A percentile compares a stretch with the other conserved stretches of the same genome.
Evolutionary conservation across 2,113 vertebrate genomes (phyloP).

Genomic region (Thryonomys swinderianus): DNA sequence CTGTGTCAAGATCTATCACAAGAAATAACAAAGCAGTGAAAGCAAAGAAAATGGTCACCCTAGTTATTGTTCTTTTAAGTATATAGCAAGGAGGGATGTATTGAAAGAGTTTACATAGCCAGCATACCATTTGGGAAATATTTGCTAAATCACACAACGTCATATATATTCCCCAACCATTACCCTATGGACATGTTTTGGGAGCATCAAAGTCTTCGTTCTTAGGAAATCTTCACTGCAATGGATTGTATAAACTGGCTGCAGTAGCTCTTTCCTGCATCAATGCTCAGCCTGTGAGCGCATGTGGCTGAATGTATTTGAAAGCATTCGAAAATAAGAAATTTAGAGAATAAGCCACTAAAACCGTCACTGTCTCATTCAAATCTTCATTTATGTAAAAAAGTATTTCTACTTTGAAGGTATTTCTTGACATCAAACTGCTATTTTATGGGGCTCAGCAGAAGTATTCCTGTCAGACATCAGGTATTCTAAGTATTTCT

Average conservation of each 20-base stretch:
- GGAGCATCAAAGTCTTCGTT: not conserved
- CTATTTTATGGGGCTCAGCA: not conserved
- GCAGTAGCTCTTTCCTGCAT: not conserved
- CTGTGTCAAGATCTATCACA: not conserved
- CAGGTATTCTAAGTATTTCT: not conserved
- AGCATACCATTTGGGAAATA: not conserved
- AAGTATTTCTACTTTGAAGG: not conserved
- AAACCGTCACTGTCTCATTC: not conserved
- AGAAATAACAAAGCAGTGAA: not conserved
- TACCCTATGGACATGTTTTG: not conserved
- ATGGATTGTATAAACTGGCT: not conserved
- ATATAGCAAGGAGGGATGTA: not conserved
- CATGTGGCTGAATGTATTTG: not conserved
- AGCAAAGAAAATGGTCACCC: not conserved
- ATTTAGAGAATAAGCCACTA: not conserved
- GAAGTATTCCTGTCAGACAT: not conserved
- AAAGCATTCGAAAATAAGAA: too few species aligned
- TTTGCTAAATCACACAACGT: not conserved
- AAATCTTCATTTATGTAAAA: not conserved
- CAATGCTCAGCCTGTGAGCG: not conserved
- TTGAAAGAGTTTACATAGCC: not conserved
- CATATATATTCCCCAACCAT: accelerated
- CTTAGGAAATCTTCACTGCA: not conserved
- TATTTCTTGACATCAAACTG: not conserved
- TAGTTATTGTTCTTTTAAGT: not conserved